Evolutionary conservation across 2,888 invertebrate species (phyloP).

Genomic region (Sisyra terminalis): DNA sequence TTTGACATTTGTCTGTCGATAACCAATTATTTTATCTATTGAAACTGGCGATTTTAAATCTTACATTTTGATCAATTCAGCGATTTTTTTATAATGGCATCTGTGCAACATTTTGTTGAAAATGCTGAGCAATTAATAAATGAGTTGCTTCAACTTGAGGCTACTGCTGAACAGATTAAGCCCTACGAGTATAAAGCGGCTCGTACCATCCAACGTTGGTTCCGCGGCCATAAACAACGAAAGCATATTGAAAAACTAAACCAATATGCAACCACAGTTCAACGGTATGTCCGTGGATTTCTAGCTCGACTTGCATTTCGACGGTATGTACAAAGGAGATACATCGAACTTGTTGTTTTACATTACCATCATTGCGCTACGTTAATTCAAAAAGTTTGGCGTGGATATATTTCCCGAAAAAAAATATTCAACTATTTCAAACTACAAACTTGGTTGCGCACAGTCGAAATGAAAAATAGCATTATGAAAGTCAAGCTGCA

Average conservation of each 20-base stretch:
- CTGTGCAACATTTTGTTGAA: constrained; percentile 5
- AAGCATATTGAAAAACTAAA: constrained; percentile 3
- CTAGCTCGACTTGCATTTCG: constrained; percentile 1
- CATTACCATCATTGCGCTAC: constrained; percentile 2
- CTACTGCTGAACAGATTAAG: background rate
- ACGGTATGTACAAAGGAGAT: background rate
- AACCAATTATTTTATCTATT: too few species aligned
- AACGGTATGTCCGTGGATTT: constrained; percentile 6
- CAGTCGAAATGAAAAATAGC: background rate
- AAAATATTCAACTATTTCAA: background rate
- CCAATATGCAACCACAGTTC: background rate
- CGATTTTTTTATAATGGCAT: constrained; percentile 7
- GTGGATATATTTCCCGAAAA: constrained; percentile 6
- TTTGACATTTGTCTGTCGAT: too few species aligned
- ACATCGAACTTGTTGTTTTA: background rate
- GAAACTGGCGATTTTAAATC: too few species aligned
- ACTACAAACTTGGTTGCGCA: background rate
- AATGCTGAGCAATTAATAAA: constrained; percentile 5
- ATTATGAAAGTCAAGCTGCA: background rate
- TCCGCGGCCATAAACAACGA: constrained; percentile 3
- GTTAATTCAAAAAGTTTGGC: constrained; percentile 6
- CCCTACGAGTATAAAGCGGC: constrained; percentile 1
- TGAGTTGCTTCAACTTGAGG: background rate
- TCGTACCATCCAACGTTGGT: constrained; percentile 1
- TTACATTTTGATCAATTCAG: too few species aligned